Evolutionary conservation across 2,113 vertebrate genomes (phyloP).

Genomic region (Rhabdomys dilectus): DNA sequence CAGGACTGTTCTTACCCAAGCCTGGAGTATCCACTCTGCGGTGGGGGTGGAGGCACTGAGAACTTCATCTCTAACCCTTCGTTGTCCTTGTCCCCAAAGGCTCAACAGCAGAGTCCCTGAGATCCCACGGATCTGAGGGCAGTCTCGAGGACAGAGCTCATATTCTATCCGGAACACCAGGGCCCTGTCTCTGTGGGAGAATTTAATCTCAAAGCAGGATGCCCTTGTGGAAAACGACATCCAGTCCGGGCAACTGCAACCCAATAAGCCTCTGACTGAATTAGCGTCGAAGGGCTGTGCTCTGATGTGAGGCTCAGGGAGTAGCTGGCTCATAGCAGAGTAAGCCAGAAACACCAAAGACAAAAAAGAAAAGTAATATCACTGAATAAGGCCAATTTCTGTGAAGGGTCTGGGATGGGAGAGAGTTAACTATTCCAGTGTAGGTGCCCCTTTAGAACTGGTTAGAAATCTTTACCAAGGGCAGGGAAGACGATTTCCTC

Average conservation of each 20-base stretch:
- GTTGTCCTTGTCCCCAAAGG: not conserved
- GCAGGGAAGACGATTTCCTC: not conserved
- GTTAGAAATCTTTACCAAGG: not conserved
- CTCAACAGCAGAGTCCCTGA: not conserved
- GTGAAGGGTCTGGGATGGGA: not conserved
- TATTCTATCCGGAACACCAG: constrained; percentile 33
- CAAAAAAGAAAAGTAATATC: not conserved
- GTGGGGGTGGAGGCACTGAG: not conserved
- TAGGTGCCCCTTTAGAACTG: not conserved
- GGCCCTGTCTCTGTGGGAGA: not conserved
- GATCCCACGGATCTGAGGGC: not conserved
- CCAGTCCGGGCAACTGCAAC: not conserved
- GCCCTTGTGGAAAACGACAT: not conserved
- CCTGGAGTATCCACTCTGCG: not conserved
- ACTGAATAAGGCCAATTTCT: not conserved
- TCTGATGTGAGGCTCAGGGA: not conserved
- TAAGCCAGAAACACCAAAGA: not conserved
- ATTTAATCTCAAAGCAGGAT: constrained; percentile 19
- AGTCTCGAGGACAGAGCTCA: not conserved
- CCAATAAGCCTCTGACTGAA: constrained; percentile 27
- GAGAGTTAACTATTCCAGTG: not conserved
- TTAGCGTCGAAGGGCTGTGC: not conserved
- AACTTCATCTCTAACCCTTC: not conserved
- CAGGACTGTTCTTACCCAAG: not conserved
- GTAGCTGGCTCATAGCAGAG: not conserved